A percentile compares a stretch with the other conserved stretches of the same genome.
Conservation (phyloP, 2,888 invertebrate species). For the Julus scandinavius region DNA sequence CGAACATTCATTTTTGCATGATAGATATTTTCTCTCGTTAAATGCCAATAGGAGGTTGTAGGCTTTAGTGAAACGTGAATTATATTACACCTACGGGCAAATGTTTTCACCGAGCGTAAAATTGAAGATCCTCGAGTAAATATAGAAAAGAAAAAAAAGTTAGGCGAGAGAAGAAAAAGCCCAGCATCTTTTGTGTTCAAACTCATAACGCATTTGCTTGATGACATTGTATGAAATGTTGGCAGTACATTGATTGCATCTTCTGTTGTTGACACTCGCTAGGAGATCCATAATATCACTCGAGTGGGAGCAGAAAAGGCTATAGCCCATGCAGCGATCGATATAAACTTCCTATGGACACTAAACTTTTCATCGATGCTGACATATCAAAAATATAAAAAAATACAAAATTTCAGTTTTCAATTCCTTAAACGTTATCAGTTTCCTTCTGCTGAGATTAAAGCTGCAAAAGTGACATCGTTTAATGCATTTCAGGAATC, state of each 20-base stretch:
- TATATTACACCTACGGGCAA: slow-evolving; percentile 51
- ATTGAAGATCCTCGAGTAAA: slow-evolving; percentile 50
- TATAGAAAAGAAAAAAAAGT: not conserved
- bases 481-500: too few relatives aligned
- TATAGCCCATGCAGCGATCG: not conserved
- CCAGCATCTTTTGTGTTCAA: slow-evolving; percentile 49
- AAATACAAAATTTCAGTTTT: not conserved
- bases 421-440: not conserved
- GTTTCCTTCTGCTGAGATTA: not conserved
- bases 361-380: slow-evolving; percentile 32
- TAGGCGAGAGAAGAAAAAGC: slow-evolving; percentile 32
- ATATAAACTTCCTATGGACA: slow-evolving; percentile 14
- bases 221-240: slow-evolving; percentile 50
- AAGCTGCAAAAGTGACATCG: not conserved
- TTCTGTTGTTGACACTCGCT: slow-evolving; percentile 49
- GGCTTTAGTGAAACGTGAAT: slow-evolving; percentile 43
- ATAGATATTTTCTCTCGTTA: slow-evolving; percentile 9
- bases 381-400: slow-evolving; percentile 10
- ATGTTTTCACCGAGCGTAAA: slow-evolving; percentile 49
- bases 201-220: slow-evolving; percentile 48
- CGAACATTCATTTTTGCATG: not conserved
- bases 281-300: slow-evolving; percentile 47
- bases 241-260: slow-evolving; percentile 51
- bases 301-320: slow-evolving; percentile 6
- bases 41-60: slow-evolving; percentile 47